Evolutionary conservation across 2,888 invertebrate genomes (phyloP).

Genomic region (Scotopteryx bipunctaria): DNA sequence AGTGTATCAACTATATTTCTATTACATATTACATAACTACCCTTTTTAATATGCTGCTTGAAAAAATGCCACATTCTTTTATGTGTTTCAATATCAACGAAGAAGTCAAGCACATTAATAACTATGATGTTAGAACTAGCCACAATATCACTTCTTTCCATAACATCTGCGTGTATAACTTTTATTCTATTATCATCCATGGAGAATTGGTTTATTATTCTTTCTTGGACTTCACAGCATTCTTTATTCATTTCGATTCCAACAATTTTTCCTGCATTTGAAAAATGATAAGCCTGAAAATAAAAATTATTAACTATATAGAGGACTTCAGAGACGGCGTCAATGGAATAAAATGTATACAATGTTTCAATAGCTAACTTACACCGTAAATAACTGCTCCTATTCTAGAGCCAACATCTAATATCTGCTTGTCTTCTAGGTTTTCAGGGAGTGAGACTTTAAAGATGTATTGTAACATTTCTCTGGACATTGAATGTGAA

Average conservation of each 20-base stretch:
- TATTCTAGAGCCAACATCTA: constrained; percentile 88
- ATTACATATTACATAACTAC: constrained; percentile 82
- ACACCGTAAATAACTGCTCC: constrained; percentile 88
- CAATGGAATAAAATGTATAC: too few relatives aligned
- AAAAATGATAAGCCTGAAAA: constrained; percentile 84
- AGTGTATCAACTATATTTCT: constrained; percentile 83
- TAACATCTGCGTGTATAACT: constrained; percentile 83
- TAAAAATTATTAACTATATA: too few relatives aligned
- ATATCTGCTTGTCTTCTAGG: constrained; percentile 79
- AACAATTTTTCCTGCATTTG: constrained; percentile 82
- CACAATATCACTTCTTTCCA: constrained; percentile 80
- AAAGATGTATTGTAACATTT: constrained; percentile 84
- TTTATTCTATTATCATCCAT: constrained; percentile 77
- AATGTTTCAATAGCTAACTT: too few relatives aligned
- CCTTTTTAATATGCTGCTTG: constrained; percentile 77
- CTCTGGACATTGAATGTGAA: constrained; percentile 86
- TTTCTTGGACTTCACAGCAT: constrained; percentile 84
- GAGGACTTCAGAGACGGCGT: too few relatives aligned
- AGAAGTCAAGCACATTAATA: constrained; percentile 88
- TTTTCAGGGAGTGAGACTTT: constrained; percentile 84
- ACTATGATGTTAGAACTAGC: constrained; percentile 84
- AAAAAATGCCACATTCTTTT: constrained; percentile 85
- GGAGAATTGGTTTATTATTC: constrained; percentile 79
- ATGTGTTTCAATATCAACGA: constrained; percentile 83
- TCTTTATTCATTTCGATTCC: constrained; percentile 88